Evolutionary conservation across 2,888 invertebrate genomes (phyloP).

Genomic region (Palloptera scutellata): DNA sequence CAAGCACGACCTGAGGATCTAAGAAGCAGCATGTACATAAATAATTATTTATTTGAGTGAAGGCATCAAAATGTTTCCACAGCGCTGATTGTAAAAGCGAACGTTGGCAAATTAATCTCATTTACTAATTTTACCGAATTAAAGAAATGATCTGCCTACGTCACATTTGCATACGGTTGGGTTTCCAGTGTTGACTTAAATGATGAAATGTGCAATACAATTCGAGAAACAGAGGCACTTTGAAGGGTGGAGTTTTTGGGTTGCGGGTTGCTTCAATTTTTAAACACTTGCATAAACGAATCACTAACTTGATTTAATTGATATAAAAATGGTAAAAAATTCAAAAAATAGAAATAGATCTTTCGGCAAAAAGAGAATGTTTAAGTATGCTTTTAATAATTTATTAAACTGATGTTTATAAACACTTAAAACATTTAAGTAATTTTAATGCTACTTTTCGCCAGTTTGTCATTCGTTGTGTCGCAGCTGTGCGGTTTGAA

Average conservation of each 20-base stretch:
- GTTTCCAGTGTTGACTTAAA: slow-evolving; percentile 55
- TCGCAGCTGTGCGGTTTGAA: neutral
- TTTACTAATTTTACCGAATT: too few species aligned
- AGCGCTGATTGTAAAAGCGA: too few species aligned
- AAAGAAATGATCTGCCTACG: too few species aligned
- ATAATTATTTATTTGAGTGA: too few species aligned
- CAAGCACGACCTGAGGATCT: too few species aligned
- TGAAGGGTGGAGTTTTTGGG: too few species aligned
- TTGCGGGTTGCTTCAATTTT: too few species aligned
- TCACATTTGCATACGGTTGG: slow-evolving; percentile 59
- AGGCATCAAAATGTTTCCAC: too few species aligned
- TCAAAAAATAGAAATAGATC: neutral
- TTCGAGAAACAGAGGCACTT: too few species aligned
- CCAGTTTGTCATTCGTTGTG: neutral
- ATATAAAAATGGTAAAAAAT: neutral
- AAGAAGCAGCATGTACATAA: too few species aligned
- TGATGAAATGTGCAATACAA: slow-evolving; percentile 43
- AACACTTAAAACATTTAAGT: slow-evolving; percentile 23
- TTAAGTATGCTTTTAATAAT: slow-evolving; percentile 24
- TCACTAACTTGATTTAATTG: slow-evolving; percentile 27
- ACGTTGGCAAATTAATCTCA: too few species aligned
- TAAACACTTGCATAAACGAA: slow-evolving; percentile 21
- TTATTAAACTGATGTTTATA: slow-evolving; percentile 5
- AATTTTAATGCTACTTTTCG: slow-evolving; percentile 2
- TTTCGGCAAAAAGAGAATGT: slow-evolving; percentile 9